Evolutionary conservation across 1,140 invertebrate species (phyloP), one percentile per base, ranked within the genome.

Genomic region (Rhyacophila brunnea): DNA sequence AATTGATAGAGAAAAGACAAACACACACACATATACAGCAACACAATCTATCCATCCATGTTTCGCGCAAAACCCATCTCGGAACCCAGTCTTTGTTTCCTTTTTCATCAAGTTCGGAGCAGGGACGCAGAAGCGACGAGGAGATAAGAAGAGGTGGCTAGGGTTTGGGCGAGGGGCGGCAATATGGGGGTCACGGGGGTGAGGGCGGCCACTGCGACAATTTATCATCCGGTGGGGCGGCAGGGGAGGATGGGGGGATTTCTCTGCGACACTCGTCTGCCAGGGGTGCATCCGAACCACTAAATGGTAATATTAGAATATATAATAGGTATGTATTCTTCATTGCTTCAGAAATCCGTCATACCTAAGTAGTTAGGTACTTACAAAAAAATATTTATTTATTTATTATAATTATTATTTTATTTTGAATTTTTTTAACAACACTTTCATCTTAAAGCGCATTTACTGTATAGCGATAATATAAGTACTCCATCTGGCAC

Each of bases 161-260:
- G 36, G 48, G 43, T 49, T 50, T 19, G 35, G 45, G 36, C 23
- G 36, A 49, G 48, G 34, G 56, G 49, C n/a, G 32, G 49, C 2
- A 14, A 19, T n/a, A 2, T 10, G 32, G 56, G 56, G 48, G 40
- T 48, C 23, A 28, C 47, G 48, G 42, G 13, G 34, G 45, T 35
- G 45, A 51, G 43, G 60, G 43, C 32, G 62, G 57, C 49, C 57
- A 58, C 62, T 60, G 58, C 57, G 60, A 60, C 59, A 65, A 65
- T 65, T 65, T 65, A 65, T 65, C 63, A 65, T 65, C 48, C 57
- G 46, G 43, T 23, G 15, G 18, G 19, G 36, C 35, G 50, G 47
- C 40, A 13, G 42, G 45, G 43, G 44, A 14, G 18, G 19, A 23
- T 45, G 50, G 47, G 48, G 18, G 42, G 45, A 45, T 4, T 28